A percentile compares a stretch with the other conserved stretches of the same genome.
Conservation (phyloP, 2,888 invertebrate genomes). For the Polydrusus tereticollis region DNA sequence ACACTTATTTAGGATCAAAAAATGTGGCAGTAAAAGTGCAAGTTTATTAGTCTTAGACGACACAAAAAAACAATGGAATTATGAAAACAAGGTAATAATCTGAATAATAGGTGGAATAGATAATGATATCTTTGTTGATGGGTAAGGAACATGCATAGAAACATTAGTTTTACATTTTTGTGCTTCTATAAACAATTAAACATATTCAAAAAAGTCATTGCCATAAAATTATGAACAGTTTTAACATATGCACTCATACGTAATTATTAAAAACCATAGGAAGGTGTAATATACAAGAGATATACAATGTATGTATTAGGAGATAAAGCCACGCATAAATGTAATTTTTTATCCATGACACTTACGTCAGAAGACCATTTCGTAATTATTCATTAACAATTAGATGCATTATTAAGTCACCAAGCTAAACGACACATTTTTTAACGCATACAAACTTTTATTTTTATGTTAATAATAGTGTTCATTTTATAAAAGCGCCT, state of each 20-base stretch:
- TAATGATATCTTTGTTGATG: too few relatives aligned
- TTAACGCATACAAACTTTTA: conserved; percentile 25
- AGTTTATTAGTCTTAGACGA: too few relatives aligned
- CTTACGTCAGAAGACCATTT: conserved; percentile 1
- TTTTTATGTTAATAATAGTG: conserved; percentile 34
- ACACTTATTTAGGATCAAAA: too few relatives aligned
- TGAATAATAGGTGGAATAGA: too few relatives aligned
- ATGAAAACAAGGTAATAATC: too few relatives aligned
- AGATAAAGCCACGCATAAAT: conserved; percentile 7
- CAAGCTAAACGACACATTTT: conserved; percentile 28
- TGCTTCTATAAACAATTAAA: too few relatives aligned
- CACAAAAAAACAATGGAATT: too few relatives aligned
- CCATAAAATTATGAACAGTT: too few relatives aligned
- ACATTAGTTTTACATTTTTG: too few relatives aligned
- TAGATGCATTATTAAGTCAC: conserved; percentile 37
- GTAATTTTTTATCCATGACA: conserved; percentile 15
- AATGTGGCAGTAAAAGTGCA: too few relatives aligned
- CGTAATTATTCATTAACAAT: conserved; percentile 37
- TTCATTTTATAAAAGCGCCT: conserved; percentile 31
- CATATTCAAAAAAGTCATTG: too few relatives aligned
- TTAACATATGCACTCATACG: neutral
- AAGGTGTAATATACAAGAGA: neutral
- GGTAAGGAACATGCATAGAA: too few relatives aligned
- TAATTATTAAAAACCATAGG: neutral
- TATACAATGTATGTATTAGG: neutral